phyloP scores from a whole-genome alignment of 2,888 invertebrate genomes.

The Eustalomyia histrio region DNA sequence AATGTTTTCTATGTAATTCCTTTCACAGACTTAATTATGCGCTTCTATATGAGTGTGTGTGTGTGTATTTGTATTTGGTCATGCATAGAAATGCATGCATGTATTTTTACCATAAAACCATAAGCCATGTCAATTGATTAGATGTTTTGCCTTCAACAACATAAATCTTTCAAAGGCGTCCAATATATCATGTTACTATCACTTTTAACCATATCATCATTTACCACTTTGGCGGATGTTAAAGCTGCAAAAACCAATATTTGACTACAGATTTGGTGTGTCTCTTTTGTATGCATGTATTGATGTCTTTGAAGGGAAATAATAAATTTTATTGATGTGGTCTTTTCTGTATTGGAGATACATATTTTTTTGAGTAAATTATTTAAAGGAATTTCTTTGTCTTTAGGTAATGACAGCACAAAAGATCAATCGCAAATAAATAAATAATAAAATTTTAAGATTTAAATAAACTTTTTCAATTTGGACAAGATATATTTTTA shows the following conservation, averaged over 20 bases:
- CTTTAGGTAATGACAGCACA: too few species aligned
- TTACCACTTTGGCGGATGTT: conserved; percentile 57
- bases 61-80: conserved; percentile 10
- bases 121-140: conserved; percentile 63
- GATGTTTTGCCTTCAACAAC: conserved; percentile 56
- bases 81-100: conserved; percentile 33
- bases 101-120: conserved; percentile 23
- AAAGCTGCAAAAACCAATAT: conserved; percentile 44
- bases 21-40: conserved; percentile 27
- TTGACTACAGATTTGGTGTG: conserved; percentile 20
- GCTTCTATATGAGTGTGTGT: conserved; percentile 14
- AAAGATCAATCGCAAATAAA: too few species aligned
- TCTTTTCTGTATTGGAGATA: neutral
- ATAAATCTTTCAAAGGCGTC: conserved; percentile 63
- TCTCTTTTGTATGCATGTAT: neutral
- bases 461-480: too few species aligned
- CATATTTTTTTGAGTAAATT: too few species aligned
- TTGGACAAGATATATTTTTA: too few species aligned
- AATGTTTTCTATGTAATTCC: conserved; percentile 15
- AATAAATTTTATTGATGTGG: conserved; percentile 40
- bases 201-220: conserved; percentile 65
- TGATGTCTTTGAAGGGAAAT: neutral
- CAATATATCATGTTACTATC: conserved; percentile 65
- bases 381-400: too few species aligned
- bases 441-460: too few species aligned